Evolutionary conservation across 2,797 vertebrate genomes (phyloP), one percentile per base, ranked within the genome.

Genomic region (Acropternis orthonyx): DNA sequence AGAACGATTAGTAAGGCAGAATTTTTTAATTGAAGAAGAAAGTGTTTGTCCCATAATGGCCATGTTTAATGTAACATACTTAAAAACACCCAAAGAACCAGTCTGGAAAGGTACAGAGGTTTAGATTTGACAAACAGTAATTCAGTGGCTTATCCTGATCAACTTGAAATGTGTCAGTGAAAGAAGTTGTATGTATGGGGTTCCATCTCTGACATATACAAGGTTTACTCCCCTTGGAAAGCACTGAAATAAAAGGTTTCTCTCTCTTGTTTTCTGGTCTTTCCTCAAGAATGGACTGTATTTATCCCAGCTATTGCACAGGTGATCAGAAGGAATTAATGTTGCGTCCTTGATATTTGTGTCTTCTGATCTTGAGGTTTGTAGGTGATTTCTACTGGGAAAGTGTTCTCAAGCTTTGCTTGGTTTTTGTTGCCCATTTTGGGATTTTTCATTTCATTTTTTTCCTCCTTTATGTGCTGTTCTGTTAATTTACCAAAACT

Each of bases 21-120:
- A 8, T 46, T 69, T 66, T 52, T 49, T 67, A 12, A 88, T 49
- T 51, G 23, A 39, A 72, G 41, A 19, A 56, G 28, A 73, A 49
- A 73, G 3, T 28, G 8, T 43, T 88, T 37, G 18, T 12, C 27
- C 8, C 36, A 8, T 21, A 44, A 10, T 4, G 6, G 12, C 7
- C 8, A 10, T 37, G 10, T 11, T 67, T 54, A 62, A 16, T 68
- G 74, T 73, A 39, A 85, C 56, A n/a, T 37, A 22, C 12, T 43
- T 52, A 9, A 9, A 27, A 7, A 3, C 10, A 15, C 1, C 0
- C 2, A 13, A 1, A 10, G 36, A 6, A 51, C 62, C 9, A 10
- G 49, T 77, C 44, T 79, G 30, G 76, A 82, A 84, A 61, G 34
- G 30, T 30, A 10, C 62, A 65, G 89, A 72, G 55, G 67, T 76